Evolutionary conservation across 2,888 invertebrate genomes (phyloP).

Genomic region (Onthophagus sagittarius): DNA sequence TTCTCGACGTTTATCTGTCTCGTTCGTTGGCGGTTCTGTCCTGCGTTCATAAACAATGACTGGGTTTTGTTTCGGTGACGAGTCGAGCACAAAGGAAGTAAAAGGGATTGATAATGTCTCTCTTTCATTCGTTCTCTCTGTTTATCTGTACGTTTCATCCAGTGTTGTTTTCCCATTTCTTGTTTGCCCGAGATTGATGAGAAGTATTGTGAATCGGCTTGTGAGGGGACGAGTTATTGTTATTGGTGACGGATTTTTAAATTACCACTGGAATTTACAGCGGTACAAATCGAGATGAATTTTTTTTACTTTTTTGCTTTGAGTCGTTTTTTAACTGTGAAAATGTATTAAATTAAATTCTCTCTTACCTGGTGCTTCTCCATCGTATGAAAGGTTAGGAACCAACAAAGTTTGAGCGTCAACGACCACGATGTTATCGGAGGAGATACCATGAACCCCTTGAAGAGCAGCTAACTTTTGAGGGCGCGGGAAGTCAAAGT

Average conservation of each 20-base stretch:
- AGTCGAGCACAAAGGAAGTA: neutral
- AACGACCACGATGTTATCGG: constrained; percentile 83
- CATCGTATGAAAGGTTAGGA: constrained; percentile 88
- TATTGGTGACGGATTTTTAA: too few species aligned
- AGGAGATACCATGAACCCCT: constrained; percentile 80
- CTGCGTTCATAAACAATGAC: constrained; percentile 4
- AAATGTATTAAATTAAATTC: neutral
- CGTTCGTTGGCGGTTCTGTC: constrained; percentile 1
- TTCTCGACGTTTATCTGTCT: constrained; percentile 9
- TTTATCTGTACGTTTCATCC: neutral
- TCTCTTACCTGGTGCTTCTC: constrained; percentile 80
- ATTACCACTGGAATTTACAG: neutral
- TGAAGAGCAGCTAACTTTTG: constrained; percentile 72
- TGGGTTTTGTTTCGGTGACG: constrained; percentile 1
- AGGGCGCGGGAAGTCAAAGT: constrained; percentile 77
- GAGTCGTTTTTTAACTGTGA: neutral
- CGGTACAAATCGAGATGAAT: neutral
- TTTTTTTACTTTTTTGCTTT: neutral
- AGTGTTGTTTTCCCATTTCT: neutral
- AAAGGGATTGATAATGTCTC: constrained; percentile 9
- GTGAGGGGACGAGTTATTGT: too few species aligned
- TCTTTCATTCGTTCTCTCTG: neutral
- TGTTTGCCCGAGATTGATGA: neutral
- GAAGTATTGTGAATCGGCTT: neutral
- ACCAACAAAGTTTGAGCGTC: constrained; percentile 90